These are phyloP conservation scores for Drosophila varians DNA, from an alignment of 1,140 invertebrate genomes.

Conservation along the genomic window DNA sequence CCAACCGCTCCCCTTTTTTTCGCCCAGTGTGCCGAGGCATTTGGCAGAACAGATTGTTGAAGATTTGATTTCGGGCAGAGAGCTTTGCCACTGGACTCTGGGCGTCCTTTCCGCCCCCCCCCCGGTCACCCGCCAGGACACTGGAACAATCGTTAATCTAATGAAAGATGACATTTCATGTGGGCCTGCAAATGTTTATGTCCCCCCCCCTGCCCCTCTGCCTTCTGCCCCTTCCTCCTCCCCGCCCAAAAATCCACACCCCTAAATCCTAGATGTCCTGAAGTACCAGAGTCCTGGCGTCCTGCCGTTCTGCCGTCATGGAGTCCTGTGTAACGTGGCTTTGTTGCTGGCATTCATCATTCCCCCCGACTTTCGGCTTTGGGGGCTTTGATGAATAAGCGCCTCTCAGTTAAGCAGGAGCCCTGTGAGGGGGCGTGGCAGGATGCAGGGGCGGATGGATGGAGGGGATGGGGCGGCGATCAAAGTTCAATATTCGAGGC, in stretches of 20 bases:
- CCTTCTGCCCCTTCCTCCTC: too few species aligned
- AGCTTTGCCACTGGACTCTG: slow-evolving; percentile 25
- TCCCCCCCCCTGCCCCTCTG: slow-evolving; percentile 21
- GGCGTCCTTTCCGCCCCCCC: not conserved
- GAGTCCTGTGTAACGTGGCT: too few species aligned
- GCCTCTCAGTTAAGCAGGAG: slow-evolving; percentile 52
- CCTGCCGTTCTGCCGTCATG: too few species aligned
- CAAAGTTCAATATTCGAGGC: slow-evolving; percentile 52
- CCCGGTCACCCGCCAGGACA: not conserved
- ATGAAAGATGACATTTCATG: slow-evolving; percentile 74
- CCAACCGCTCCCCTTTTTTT: slow-evolving; percentile 1
- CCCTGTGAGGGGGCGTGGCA: not conserved
- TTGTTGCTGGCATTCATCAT: slow-evolving; percentile 72
- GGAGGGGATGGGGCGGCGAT: slow-evolving; percentile 3
- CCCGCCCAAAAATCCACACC: too few species aligned
- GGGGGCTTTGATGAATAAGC: slow-evolving; percentile 62
- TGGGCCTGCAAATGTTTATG: slow-evolving; percentile 40
- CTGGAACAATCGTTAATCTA: slow-evolving; percentile 73
- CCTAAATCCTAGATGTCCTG: not conserved
- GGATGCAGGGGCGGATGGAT: not conserved
- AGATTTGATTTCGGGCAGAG: slow-evolving; percentile 74
- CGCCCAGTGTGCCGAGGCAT: slow-evolving; percentile 34
- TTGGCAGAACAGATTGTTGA: slow-evolving; percentile 72
- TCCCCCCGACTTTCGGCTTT: slow-evolving; percentile 15
- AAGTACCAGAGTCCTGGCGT: not conserved